Percentiles rank a stretch among this genome's conserved stretches.
Evolutionary conservation across 2,113 vertebrate genomes (phyloP).

Genomic region (Odobenus rosmarus): DNA sequence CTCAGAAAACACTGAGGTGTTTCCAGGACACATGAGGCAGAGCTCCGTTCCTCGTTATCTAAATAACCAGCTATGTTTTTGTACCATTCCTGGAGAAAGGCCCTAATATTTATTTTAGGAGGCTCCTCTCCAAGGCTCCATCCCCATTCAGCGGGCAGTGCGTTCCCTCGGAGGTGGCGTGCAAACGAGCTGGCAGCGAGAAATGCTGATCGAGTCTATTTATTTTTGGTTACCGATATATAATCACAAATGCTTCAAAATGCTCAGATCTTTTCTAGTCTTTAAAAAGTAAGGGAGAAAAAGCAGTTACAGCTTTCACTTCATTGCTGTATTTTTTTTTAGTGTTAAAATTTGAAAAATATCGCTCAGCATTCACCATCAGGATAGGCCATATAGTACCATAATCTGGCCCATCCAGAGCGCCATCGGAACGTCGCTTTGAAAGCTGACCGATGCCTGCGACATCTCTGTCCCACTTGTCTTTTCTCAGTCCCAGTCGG

Average conservation of each 20-base stretch:
- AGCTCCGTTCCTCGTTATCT: background rate
- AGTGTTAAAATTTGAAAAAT: background rate
- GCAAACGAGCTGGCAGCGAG: background rate
- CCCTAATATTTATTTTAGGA: constrained; percentile 51
- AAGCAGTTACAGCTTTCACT: background rate
- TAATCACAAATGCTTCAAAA: background rate
- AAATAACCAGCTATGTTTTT: constrained; percentile 48
- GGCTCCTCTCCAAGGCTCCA: background rate
- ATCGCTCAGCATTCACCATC: background rate
- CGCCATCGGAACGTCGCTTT: background rate
- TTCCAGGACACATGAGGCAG: constrained; percentile 48
- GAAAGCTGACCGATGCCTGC: background rate
- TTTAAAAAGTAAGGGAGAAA: background rate
- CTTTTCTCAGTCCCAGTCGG: background rate
- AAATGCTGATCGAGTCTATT: background rate
- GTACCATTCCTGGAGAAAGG: constrained; percentile 34
- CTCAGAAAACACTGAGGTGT: constrained; percentile 44
- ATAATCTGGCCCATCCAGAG: background rate
- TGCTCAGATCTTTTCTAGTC: background rate
- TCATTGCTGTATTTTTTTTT: background rate
- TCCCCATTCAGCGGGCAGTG: background rate
- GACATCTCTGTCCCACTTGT: background rate
- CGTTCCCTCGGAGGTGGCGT: background rate
- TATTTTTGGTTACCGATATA: background rate
- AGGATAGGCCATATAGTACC: fast-evolving